Percentiles rank a stretch among this genome's conserved stretches.
Conservation (phyloP, 2,888 invertebrate species). For the Ectemnius continuus region DNA sequence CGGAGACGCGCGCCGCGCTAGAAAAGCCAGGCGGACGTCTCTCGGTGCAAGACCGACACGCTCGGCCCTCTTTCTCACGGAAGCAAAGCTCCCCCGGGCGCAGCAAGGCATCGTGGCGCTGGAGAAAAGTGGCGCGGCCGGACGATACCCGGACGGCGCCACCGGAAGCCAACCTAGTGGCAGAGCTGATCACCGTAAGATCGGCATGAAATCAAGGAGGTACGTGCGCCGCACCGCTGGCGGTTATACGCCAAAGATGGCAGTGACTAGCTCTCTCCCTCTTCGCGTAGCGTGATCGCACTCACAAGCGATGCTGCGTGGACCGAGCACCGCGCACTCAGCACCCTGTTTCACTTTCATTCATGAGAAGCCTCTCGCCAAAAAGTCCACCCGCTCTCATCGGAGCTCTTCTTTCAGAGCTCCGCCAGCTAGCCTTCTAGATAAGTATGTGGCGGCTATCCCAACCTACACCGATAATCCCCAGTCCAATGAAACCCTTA, state of each 20-base stretch:
- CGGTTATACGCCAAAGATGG: conserved; percentile 64
- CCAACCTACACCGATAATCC: too few relatives aligned
- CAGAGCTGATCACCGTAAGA: conserved; percentile 46
- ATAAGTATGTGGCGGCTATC: too few relatives aligned
- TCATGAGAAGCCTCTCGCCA: not conserved
- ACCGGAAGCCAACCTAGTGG: conserved; percentile 40
- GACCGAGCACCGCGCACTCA: conserved; percentile 21
- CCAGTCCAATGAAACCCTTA: too few relatives aligned
- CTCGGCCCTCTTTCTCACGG: conserved; percentile 12
- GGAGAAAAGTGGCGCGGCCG: conserved; percentile 50
- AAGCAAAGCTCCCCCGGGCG: conserved; percentile 9
- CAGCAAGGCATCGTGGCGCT: conserved; percentile 9
- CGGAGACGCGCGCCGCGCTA: not conserved
- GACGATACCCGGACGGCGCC: conserved; percentile 35
- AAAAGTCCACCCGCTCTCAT: conserved; percentile 1
- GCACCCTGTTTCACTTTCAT: conserved; percentile 18
- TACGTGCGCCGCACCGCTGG: conserved; percentile 54
- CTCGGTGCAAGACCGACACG: conserved; percentile 5
- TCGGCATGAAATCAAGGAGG: conserved; percentile 69
- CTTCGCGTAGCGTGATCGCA: not conserved
- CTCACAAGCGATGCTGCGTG: conserved; percentile 43
- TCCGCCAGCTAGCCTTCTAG: too few relatives aligned
- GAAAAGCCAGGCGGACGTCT: not conserved
- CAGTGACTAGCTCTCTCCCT: conserved; percentile 52
- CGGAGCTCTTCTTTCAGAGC: not conserved